Conservation (phyloP, 2,797 vertebrate genomes). For the Lophura swinhoii region DNA sequence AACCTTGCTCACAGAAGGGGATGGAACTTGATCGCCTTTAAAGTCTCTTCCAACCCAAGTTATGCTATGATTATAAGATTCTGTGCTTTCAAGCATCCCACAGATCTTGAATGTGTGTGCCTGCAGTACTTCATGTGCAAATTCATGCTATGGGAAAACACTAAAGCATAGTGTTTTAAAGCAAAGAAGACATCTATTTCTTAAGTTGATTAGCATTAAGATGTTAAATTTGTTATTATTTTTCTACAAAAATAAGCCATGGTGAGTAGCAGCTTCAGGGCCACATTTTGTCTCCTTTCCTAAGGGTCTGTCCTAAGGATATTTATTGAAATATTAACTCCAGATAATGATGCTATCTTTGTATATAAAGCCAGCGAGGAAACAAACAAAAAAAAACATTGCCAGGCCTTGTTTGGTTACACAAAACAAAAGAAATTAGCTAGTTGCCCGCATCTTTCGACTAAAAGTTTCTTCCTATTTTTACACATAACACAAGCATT, state of each 20-base stretch:
- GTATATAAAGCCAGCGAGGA: no score
- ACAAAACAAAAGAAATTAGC: not conserved
- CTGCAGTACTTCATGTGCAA: accelerated
- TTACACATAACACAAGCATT: accelerated
- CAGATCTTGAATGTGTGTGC: not conserved
- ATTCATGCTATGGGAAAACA: not conserved
- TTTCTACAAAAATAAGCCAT: not conserved
- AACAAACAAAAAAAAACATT: not conserved
- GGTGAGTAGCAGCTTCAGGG: not conserved
- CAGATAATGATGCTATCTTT: not conserved
- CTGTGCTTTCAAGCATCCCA: not conserved
- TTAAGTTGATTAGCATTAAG: not conserved
- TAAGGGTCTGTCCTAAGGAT: not conserved
- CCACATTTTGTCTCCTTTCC: not conserved
- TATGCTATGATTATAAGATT: no score
- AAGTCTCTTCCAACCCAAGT: no score
- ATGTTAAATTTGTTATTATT: not conserved
- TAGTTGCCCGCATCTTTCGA: not conserved
- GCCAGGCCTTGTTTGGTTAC: not conserved
- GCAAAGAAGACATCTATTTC: not conserved
- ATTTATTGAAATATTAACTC: not conserved
- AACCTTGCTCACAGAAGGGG: no score
- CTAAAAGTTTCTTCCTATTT: not conserved
- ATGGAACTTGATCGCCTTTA: no score
- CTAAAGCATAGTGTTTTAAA: not conserved